Evolutionary conservation across 2,797 vertebrate genomes (phyloP).

Genomic region (Champsocephalus gunnari): DNA sequence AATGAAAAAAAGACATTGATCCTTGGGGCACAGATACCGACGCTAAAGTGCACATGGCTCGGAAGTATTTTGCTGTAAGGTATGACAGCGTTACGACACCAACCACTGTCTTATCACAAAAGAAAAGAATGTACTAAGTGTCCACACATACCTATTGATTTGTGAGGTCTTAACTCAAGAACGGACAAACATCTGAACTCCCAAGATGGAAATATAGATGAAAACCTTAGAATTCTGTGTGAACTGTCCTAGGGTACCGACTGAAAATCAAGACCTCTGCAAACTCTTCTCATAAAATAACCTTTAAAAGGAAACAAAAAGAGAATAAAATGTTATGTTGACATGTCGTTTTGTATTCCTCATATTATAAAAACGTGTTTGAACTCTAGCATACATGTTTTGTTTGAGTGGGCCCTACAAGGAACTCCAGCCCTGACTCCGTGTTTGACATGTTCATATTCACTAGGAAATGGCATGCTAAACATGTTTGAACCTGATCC

Average conservation of each 20-base stretch:
- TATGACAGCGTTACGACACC: too few relatives aligned
- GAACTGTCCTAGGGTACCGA: not conserved
- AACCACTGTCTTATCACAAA: not conserved
- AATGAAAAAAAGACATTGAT: not conserved
- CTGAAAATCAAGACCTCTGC: too few relatives aligned
- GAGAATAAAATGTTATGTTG: not conserved
- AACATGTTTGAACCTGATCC: slow-evolving; percentile 6
- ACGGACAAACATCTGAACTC: not conserved
- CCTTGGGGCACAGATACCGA: not conserved
- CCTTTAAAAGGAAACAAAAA: not conserved
- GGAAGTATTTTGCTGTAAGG: not conserved
- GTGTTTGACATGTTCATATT: not conserved
- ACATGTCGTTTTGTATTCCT: not conserved
- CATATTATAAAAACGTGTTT: not conserved
- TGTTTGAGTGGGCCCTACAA: too few relatives aligned
- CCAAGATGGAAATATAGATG: not conserved
- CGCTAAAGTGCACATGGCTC: not conserved
- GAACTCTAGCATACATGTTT: not conserved
- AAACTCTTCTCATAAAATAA: not conserved
- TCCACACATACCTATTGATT: not conserved
- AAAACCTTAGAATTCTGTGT: not conserved
- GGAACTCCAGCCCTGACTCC: not conserved
- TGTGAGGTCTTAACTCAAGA: not conserved
- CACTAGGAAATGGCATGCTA: not conserved
- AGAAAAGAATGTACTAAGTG: not conserved